phyloP scores from a whole-genome alignment of 1,140 invertebrate species.

The Choristoneura fumiferana region DNA sequence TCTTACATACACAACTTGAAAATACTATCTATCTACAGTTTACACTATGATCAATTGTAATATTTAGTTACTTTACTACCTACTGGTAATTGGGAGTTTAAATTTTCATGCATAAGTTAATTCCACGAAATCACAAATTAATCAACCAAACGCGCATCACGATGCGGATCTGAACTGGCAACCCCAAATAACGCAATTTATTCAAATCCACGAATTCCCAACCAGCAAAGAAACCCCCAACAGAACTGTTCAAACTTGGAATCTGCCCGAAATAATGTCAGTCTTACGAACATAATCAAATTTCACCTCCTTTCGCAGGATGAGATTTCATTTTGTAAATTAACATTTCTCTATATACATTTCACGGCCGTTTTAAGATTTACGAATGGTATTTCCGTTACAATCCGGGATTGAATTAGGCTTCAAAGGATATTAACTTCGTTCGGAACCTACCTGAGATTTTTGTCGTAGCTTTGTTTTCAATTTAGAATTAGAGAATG shows the following conservation, averaged over 20 bases:
- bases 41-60: no score
- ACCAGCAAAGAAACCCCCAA: constrained; percentile 11
- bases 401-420: constrained; percentile 6
- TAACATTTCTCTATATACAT: constrained; percentile 14
- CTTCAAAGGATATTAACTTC: constrained; percentile 9
- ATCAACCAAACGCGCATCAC: not conserved
- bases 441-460: not conserved
- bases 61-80: no score
- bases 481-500: not conserved
- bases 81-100: no score
- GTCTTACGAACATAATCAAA: constrained; percentile 15
- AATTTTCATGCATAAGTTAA: no score
- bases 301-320: constrained; percentile 12
- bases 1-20: no score
- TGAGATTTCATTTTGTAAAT: constrained; percentile 19
- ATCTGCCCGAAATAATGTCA: constrained; percentile 14
- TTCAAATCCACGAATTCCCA: not conserved
- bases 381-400: not conserved
- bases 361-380: constrained; percentile 14
- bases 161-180: not conserved
- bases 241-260: constrained; percentile 5
- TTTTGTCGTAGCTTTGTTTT: constrained; percentile 8
- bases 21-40: no score
- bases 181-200: constrained; percentile 6
- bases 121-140: not conserved